Evolutionary conservation across 2,113 vertebrate species (phyloP), one percentile per base, ranked within the genome.

Genomic region (Dipodomys spectabilis): DNA sequence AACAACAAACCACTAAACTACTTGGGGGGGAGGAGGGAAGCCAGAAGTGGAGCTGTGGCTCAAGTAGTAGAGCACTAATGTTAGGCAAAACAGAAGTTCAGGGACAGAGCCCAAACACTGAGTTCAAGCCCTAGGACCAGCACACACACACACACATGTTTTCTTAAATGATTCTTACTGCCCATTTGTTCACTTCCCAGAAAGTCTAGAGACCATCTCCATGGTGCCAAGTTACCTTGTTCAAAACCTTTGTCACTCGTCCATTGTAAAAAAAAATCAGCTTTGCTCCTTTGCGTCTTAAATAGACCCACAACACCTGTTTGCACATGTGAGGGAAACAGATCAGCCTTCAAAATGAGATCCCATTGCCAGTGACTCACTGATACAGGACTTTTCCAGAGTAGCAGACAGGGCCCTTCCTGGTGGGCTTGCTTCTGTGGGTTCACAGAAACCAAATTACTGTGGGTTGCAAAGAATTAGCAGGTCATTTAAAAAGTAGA

Each of bases 401-500:
- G 53, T 82, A 86, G 74, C 87, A 82, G 80, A 93, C 77, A 64
- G 86, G 77, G 94, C 64, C 67, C 75, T 94, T 88, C 65, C 60
- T 25, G 65, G 85, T 86, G 91, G 94, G 75, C 57, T 90, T 86
- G 75, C 93, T 79, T 83, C 95, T 88, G 93, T 85, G 92, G 94
- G 90, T 93, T 96, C 82, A 67, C 92, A 45, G 94, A 96, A 97
- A 97, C 95, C 94, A 91, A 75, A 83, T 73, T 87, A 92, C 90
- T 89, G 94, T 94, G 96, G 97, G 96, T 83, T 96, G 92, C 93
- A 89, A 84, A 96, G 96, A 92, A 90, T 64, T 81, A 90, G 90
- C 94, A 96, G 97, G 96, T 95, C 94, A 97, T 95, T 94, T 95
- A 84, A 95, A 94, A 95, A 97, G 96, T 93, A 97, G 97, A 96